Evolutionary conservation across 2,113 vertebrate genomes (phyloP), one percentile per base, ranked within the genome.

Genomic region (Siniperca knerii): DNA sequence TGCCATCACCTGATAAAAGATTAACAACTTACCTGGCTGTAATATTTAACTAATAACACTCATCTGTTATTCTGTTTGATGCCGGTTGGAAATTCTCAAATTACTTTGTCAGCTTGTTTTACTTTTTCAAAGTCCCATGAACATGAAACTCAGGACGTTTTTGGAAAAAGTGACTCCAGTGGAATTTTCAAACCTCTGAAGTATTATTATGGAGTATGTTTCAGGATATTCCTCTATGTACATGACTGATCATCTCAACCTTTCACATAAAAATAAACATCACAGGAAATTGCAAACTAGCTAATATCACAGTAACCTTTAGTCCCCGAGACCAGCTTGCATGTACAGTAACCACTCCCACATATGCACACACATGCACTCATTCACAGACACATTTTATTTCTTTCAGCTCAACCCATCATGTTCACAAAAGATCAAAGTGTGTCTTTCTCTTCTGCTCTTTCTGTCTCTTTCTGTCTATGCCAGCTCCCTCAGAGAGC

Each of bases 361-460:
- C 5, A 8, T 44, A 61, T 25, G 70, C 58, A 75, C 79, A 81
- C 87, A 83, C 71, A 79, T 70, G 50, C 75, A 84, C 74, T 83
- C 77, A 86, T 87, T 90, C 90, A 88, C 69, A 83, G 66, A 81
- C 80, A 86, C 71, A 29, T 83, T 88, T 89, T 84, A 80, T 73
- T 81, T 92, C 82, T 87, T 89, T 88, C 71, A 82, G 85, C 86
- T 91, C 84, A 81, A n/a, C 75, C 87, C 92, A 82, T 91, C 83
- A 75, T 66, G 37, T 90, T 93, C 84, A 93, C 91, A 92, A 93
- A 94, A 92, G 92, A 93, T 94, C 92, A 94, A 94, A 94, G 91
- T 92, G 77, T 87, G 89, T 92, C 90, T 92, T 92, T 87, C 88
- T 92, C 79, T 44, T 83, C 75, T 40, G 72, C 87, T 88, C 85